Conservation (phyloP, 2,888 invertebrate genomes). For the Fragum sueziense region DNA sequence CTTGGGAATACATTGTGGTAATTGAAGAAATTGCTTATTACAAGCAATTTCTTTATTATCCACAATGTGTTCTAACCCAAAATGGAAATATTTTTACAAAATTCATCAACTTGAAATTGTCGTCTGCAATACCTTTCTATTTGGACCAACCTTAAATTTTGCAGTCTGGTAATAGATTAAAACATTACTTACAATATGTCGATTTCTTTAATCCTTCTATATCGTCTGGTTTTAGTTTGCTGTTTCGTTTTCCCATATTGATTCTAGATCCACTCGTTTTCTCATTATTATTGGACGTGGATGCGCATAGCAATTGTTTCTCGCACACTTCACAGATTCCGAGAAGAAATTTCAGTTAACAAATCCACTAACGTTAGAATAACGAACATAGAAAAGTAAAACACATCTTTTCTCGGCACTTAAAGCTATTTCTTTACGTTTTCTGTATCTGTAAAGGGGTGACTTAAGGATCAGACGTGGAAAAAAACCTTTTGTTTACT, state of each 20-base stretch:
- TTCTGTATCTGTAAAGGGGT: too few species aligned
- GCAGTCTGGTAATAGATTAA: too few species aligned
- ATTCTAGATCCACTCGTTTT: background rate
- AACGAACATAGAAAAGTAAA: background rate
- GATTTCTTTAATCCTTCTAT: slow-evolving; percentile 70
- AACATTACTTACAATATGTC: slow-evolving; percentile 74
- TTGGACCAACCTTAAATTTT: too few species aligned
- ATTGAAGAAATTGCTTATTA: too few species aligned
- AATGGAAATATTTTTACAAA: too few species aligned
- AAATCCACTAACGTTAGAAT: background rate
- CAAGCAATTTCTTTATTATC: too few species aligned
- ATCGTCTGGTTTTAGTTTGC: slow-evolving; percentile 75
- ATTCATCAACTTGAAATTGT: too few species aligned
- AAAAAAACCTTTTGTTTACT: too few species aligned
- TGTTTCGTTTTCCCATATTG: slow-evolving; percentile 76
- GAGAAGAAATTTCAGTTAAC: background rate
- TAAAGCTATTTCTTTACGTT: background rate
- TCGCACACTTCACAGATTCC: background rate
- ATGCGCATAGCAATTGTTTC: background rate
- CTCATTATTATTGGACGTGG: slow-evolving; percentile 12
- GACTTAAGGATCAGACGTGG: too few species aligned
- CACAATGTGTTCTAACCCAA: too few species aligned
- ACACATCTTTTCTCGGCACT: background rate
- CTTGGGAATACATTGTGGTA: too few species aligned
- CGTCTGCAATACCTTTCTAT: too few species aligned